These are phyloP conservation scores for Numida meleagris DNA, from an alignment of 2,113 vertebrate species.

Conservation along the genomic window DNA sequence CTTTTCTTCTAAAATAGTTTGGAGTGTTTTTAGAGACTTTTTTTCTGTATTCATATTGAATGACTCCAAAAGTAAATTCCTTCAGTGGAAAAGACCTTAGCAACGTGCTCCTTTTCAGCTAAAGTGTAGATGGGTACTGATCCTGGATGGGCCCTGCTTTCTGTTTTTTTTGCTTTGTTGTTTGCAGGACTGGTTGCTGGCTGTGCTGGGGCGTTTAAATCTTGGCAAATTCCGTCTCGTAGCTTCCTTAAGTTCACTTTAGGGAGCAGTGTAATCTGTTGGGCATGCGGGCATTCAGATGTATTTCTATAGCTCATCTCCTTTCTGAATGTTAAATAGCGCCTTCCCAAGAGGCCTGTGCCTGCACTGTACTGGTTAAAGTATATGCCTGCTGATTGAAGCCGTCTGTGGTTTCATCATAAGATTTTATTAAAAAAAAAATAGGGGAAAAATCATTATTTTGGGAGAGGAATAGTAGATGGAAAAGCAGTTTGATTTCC, in stretches of 20 bases:
- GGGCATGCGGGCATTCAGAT: background rate
- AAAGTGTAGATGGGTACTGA: background rate
- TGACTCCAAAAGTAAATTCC: background rate
- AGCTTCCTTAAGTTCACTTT: background rate
- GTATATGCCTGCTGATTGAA: background rate
- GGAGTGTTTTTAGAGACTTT: background rate
- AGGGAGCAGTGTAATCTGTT: background rate
- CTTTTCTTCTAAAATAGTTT: background rate
- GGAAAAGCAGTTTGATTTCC: background rate
- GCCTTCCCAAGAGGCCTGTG: background rate
- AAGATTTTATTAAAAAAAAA: background rate
- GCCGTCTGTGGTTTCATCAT: background rate
- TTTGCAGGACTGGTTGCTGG: background rate
- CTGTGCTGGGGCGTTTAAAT: background rate
- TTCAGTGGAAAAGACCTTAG: background rate
- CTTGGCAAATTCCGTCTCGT: background rate
- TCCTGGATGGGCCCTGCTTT: background rate
- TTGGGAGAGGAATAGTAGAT: background rate
- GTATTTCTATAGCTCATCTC: background rate
- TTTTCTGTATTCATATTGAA: background rate
- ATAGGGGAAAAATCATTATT: background rate
- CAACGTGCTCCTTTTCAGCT: background rate
- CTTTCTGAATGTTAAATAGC: background rate
- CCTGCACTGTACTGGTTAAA: background rate
- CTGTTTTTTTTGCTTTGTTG: background rate